A percentile compares a stretch with the other conserved stretches of the same genome.
Evolutionary conservation across 2,113 vertebrate genomes (phyloP).

Genomic region (Anoura caudifer): DNA sequence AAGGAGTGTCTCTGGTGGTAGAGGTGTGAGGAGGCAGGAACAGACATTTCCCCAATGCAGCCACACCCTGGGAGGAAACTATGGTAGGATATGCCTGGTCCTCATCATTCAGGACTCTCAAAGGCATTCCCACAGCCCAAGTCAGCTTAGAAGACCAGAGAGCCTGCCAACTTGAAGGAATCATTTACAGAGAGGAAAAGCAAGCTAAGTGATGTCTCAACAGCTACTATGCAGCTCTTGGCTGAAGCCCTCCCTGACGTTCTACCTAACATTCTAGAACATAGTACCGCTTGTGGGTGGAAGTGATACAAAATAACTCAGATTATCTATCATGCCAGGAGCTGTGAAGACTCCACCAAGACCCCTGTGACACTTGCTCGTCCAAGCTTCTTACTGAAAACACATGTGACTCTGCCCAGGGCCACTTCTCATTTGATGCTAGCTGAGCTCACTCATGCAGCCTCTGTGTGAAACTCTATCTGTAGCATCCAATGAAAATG

Average conservation of each 20-base stretch:
- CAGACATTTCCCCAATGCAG: background rate
- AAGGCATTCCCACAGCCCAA: fast-evolving
- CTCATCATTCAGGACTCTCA: background rate
- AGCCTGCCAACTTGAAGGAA: background rate
- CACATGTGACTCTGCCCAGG: background rate
- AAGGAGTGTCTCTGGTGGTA: background rate
- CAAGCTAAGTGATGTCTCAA: fast-evolving
- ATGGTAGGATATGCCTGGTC: fast-evolving
- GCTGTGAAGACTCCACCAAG: fast-evolving
- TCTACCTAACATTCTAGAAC: background rate
- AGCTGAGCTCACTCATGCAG: background rate
- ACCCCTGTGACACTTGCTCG: fast-evolving
- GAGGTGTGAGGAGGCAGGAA: background rate
- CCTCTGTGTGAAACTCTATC: background rate
- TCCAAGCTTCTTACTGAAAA: background rate
- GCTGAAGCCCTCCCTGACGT: fast-evolving
- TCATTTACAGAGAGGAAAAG: background rate
- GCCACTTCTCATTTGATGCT: background rate
- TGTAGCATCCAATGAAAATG: background rate
- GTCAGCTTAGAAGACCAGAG: background rate
- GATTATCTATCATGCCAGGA: background rate
- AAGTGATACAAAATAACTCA: background rate
- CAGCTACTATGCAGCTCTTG: fast-evolving
- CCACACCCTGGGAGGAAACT: background rate
- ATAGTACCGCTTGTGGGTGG: background rate